These are phyloP conservation scores for Heliconius eleuchia DNA, from an alignment of 1,140 invertebrate genomes.

Conservation along the genomic window DNA sequence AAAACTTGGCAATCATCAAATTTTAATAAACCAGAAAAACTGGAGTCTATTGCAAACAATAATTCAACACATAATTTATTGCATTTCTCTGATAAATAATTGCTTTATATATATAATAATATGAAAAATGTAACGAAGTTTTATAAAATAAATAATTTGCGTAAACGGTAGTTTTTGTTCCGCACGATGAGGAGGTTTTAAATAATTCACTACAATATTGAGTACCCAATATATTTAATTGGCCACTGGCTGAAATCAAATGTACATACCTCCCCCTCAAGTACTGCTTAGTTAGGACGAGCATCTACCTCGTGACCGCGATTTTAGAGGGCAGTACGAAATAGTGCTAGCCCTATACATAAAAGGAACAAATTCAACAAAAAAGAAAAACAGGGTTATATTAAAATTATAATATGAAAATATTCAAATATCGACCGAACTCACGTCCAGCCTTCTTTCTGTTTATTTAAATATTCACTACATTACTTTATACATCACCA, in stretches of 20 bases:
- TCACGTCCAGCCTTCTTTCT: constrained; percentile 75
- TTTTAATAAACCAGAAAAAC: constrained; percentile 30
- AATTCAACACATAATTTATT: constrained; percentile 26
- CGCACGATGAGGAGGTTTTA: constrained; percentile 47
- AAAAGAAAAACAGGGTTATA: constrained; percentile 79
- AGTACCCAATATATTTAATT: constrained; percentile 80
- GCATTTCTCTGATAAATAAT: constrained; percentile 28
- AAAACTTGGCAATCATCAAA: constrained; percentile 41
- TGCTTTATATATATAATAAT: constrained; percentile 16
- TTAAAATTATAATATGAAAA: constrained; percentile 82
- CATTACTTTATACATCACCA: constrained; percentile 81
- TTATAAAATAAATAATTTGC: constrained; percentile 59
- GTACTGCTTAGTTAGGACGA: constrained; percentile 55
- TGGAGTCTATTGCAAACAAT: constrained; percentile 20
- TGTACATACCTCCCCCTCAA: constrained; percentile 71
- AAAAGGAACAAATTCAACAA: constrained; percentile 78
- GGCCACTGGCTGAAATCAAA: constrained; percentile 79
- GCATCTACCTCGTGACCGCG: constrained; percentile 46
- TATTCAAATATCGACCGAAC: constrained; percentile 80
- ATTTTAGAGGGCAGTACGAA: constrained; percentile 42
- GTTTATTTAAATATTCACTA: constrained; percentile 81
- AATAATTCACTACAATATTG: constrained; percentile 72
- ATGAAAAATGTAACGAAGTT: constrained; percentile 24
- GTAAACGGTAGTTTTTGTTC: constrained; percentile 39
- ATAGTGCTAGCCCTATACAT: constrained; percentile 66